A percentile compares a stretch with the other conserved stretches of the same genome.
Evolutionary conservation across 2,797 vertebrate species (phyloP).

Genomic region (Sylvilagus floridanus): DNA sequence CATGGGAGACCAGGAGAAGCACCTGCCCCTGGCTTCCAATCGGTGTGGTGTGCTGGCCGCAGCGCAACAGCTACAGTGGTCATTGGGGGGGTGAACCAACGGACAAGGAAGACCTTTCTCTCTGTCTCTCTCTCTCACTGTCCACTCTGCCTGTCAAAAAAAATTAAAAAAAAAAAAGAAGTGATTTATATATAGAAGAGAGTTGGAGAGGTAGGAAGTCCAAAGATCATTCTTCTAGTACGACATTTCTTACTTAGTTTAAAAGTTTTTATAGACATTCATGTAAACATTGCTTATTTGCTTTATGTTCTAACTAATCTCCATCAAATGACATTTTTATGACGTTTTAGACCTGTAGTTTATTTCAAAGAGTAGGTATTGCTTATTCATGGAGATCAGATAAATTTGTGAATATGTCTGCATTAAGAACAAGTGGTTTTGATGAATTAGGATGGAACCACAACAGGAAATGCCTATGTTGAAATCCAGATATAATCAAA

Average conservation of each 20-base stretch:
- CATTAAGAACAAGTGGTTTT: background rate
- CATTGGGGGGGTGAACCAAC: too few species aligned
- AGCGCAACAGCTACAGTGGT: too few species aligned
- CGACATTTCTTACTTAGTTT: background rate
- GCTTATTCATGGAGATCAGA: background rate
- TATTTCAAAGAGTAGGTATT: background rate
- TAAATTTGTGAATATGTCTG: background rate
- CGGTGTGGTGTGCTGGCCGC: too few species aligned
- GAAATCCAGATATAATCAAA: background rate
- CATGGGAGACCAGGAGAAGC: too few species aligned
- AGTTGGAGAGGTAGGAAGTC: background rate
- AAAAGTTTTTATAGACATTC: background rate
- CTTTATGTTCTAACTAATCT: background rate
- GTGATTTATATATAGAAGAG: too few species aligned
- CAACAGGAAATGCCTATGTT: background rate
- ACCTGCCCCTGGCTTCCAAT: too few species aligned
- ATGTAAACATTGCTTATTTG: background rate
- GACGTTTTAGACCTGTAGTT: slow-evolving; percentile 37
- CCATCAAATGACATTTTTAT: background rate
- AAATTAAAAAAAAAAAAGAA: too few species aligned
- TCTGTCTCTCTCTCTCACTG: too few species aligned
- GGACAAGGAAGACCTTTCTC: too few species aligned
- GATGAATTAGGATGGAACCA: background rate
- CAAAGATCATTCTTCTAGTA: background rate
- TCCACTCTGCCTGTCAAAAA: too few species aligned